Conservation (phyloP, 2,888 invertebrate genomes). For the Eilema depressum region DNA sequence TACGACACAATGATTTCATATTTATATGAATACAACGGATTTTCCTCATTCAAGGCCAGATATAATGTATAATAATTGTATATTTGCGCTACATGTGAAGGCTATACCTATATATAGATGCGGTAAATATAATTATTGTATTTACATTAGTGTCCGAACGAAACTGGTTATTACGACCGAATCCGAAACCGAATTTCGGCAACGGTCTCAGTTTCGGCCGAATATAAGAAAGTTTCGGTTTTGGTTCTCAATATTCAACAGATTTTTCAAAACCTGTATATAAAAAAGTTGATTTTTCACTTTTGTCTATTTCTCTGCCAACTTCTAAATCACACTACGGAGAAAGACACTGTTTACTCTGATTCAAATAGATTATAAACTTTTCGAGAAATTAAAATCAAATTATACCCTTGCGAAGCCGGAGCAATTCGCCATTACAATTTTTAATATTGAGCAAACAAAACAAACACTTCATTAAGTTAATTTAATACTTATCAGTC, state of each 20-base stretch:
- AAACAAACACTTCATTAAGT: neutral
- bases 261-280: too few relatives aligned
- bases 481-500: neutral
- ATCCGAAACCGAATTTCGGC: too few relatives aligned
- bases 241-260: too few relatives aligned
- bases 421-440: neutral
- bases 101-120: neutral
- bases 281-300: neutral
- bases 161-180: too few relatives aligned
- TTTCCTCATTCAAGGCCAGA: neutral
- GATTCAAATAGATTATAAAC: neutral
- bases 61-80: slow-evolving; percentile 1
- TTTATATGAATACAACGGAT: neutral
- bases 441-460: neutral
- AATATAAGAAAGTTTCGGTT: too few relatives aligned
- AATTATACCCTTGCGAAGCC: neutral
- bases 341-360: neutral
- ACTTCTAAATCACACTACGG: neutral
- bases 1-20: neutral
- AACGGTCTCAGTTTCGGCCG: too few relatives aligned
- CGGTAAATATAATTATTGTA: neutral
- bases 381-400: too few relatives aligned
- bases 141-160: too few relatives aligned
- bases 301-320: neutral
- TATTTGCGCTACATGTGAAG: neutral